Conservation (phyloP, 2,113 vertebrate species). For the Lethenteron reissneri region DNA sequence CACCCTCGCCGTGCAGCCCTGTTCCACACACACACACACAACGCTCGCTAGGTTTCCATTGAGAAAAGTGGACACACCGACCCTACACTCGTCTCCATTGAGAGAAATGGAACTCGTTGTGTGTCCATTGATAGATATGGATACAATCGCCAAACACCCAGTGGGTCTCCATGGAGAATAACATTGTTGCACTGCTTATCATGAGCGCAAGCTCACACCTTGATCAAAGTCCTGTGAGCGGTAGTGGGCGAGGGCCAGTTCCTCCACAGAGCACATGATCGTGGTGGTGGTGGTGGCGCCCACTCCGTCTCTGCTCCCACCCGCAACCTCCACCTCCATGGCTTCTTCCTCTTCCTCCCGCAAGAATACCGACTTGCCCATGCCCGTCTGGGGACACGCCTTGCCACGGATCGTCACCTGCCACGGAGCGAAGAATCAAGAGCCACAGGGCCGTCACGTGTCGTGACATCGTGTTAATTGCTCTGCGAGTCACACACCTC, state of each 20-base stretch:
- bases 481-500: no score
- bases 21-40: background rate
- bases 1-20: constrained; percentile 91
- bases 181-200: no score
- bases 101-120: no score
- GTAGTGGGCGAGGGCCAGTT: constrained; percentile 55
- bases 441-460: background rate
- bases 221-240: constrained; percentile 52
- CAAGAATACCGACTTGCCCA: constrained; percentile 60
- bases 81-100: no score
- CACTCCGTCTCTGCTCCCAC: constrained; percentile 3
- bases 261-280: constrained; percentile 74
- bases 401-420: constrained; percentile 74
- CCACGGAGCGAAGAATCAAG: background rate
- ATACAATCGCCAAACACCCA: no score
- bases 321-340: constrained; percentile 10
- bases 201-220: constrained; percentile 24
- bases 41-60: no score
- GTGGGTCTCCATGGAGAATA: no score
- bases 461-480: no score
- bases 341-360: constrained; percentile 20
- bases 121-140: no score
- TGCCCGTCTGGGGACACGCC: constrained; percentile 56
- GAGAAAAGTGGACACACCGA: no score
- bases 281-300: constrained; percentile 7